A percentile compares a stretch with the other conserved stretches of the same genome.
Conservation (phyloP, 2,888 invertebrate genomes). For the Pseudococcus jackbeardsleyi region DNA sequence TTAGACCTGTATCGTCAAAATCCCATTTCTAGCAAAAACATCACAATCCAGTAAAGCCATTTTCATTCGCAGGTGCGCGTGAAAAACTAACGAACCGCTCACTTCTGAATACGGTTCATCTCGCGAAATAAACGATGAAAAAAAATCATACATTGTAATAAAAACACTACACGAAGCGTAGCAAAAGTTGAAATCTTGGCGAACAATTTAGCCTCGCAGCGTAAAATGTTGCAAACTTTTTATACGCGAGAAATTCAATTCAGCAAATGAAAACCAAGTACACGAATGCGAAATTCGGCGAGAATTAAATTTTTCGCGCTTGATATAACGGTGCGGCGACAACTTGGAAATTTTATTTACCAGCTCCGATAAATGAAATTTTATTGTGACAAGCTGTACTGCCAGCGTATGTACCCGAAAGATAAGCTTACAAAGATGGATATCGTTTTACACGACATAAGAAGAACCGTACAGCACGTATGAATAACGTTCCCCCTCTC, state of each 20-base stretch:
- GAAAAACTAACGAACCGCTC: too few species aligned
- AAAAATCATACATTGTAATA: too few species aligned
- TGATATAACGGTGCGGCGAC: not conserved
- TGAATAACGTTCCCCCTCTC: not conserved
- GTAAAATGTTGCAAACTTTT: not conserved
- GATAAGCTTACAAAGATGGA: not conserved
- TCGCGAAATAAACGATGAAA: too few species aligned
- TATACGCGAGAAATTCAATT: not conserved
- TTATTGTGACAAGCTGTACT: not conserved
- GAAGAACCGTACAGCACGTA: not conserved
- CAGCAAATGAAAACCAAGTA: not conserved
- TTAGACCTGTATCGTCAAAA: too few species aligned
- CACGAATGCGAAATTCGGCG: not conserved
- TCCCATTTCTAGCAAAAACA: too few species aligned
- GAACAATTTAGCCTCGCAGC: not conserved
- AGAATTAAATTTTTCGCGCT: not conserved
- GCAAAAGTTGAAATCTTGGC: not conserved
- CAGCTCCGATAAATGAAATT: not conserved
- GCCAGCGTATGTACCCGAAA: not conserved
- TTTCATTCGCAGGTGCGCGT: too few species aligned
- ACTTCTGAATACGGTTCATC: too few species aligned
- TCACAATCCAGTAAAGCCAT: too few species aligned
- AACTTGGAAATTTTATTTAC: not conserved
- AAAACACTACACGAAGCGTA: too few species aligned
- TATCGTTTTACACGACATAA: not conserved